These are phyloP conservation scores for Crossocerus cetratus DNA, from an alignment of 2,888 invertebrate species.

Conservation along the genomic window DNA sequence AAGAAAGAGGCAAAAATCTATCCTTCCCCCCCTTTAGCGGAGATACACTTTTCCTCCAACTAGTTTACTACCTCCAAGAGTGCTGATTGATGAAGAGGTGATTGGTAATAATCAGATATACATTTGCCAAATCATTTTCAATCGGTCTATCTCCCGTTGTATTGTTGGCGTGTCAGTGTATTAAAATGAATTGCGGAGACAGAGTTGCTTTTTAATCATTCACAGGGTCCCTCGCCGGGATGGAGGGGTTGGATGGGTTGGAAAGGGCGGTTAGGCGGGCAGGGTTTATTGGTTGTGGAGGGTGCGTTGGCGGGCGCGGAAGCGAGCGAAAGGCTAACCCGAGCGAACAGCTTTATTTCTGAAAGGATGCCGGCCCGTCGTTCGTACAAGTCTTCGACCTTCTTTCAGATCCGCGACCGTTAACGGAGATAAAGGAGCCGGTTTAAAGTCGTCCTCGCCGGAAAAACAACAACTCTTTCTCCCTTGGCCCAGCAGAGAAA, in stretches of 20 bases:
- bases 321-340: constrained; percentile 39
- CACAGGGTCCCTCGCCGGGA: not conserved
- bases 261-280: not conserved
- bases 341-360: constrained; percentile 43
- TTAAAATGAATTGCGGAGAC: not conserved
- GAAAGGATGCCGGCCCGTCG: constrained; percentile 32
- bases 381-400: constrained; percentile 33
- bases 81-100: constrained; percentile 13
- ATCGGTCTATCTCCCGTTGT: not conserved
- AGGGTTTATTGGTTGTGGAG: not conserved
- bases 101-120: constrained; percentile 2
- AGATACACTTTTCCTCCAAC: constrained; percentile 10
- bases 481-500: no score
- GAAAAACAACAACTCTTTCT: constrained; percentile 42
- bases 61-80: constrained; percentile 32
- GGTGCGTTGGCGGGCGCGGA: not conserved
- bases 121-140: constrained; percentile 9
- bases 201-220: not conserved
- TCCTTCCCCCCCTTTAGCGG: not conserved
- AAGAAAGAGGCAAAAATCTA: constrained; percentile 20
- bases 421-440: constrained; percentile 55
- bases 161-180: not conserved
- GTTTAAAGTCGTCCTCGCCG: constrained; percentile 49
- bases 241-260: not conserved
- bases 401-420: constrained; percentile 44